Percentiles rank a stretch among this genome's conserved stretches.
Conservation (phyloP, 2,113 vertebrate species). For the Megaceryle maxima region DNA sequence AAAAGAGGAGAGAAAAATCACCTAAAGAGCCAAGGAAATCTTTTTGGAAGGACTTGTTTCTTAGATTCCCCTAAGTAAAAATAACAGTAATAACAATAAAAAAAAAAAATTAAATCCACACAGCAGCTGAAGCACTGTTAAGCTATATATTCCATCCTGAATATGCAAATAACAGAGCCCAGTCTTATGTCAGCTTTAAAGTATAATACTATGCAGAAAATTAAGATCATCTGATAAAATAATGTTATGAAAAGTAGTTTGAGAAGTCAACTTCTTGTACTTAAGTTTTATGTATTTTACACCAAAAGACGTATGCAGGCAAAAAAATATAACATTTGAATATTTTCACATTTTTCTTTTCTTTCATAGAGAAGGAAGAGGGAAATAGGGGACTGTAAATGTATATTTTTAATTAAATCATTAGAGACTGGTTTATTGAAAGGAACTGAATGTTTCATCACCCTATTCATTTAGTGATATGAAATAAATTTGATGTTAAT, state of each 20-base stretch:
- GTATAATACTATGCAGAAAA: constrained; percentile 70
- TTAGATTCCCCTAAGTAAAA: constrained; percentile 54
- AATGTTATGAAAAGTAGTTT: constrained; percentile 58
- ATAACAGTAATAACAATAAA: not conserved
- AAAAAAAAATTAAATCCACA: not conserved
- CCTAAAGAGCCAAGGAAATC: not conserved
- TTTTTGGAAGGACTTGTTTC: constrained; percentile 21
- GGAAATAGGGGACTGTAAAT: not conserved
- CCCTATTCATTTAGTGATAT: constrained; percentile 54
- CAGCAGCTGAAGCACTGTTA: constrained; percentile 42
- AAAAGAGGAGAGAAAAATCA: constrained; percentile 29
- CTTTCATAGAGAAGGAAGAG: constrained; percentile 22
- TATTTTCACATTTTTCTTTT: constrained; percentile 35
- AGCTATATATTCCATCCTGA: constrained; percentile 43
- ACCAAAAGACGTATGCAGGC: constrained; percentile 34
- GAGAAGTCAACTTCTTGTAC: constrained; percentile 45
- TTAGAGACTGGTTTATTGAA: not conserved
- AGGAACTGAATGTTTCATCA: constrained; percentile 44
- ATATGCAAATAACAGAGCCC: constrained; percentile 57
- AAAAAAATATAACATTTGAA: constrained; percentile 54
- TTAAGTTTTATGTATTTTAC: constrained; percentile 52
- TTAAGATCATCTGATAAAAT: constrained; percentile 70
- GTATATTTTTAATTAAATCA: not conserved
- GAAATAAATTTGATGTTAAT: constrained; percentile 64
- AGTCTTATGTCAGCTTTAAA: constrained; percentile 61